Evolutionary conservation across 1,140 invertebrate genomes (phyloP).

Genomic region (Calephelis nemesis): DNA sequence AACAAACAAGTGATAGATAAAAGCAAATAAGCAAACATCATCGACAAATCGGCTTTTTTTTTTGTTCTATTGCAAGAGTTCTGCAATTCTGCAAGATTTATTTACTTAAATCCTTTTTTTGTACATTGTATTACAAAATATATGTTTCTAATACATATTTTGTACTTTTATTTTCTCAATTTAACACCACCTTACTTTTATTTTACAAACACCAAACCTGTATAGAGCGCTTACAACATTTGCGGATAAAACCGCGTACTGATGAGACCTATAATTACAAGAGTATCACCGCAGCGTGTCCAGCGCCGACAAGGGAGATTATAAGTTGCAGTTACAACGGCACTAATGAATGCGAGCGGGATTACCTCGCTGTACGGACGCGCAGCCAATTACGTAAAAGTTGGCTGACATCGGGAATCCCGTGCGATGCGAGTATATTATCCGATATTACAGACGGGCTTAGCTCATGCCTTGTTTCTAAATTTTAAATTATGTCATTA

Average conservation of each 20-base stretch:
- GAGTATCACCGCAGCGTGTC: not conserved
- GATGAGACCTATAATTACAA: too few species aligned
- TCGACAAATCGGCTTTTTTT: too few species aligned
- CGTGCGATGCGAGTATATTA: slow-evolving; percentile 42
- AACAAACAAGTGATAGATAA: too few species aligned
- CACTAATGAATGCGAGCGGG: slow-evolving; percentile 58
- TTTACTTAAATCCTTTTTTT: too few species aligned
- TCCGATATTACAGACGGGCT: slow-evolving; percentile 34
- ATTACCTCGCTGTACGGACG: slow-evolving; percentile 47
- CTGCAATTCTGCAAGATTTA: too few species aligned
- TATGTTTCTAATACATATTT: too few species aligned
- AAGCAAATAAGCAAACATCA: too few species aligned
- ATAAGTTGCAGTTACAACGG: slow-evolving; percentile 58
- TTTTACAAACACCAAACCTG: not conserved
- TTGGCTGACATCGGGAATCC: slow-evolving; percentile 58
- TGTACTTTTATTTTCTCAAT: not conserved
- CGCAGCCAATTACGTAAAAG: slow-evolving; percentile 60
- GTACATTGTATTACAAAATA: too few species aligned
- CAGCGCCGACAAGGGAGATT: slow-evolving; percentile 45
- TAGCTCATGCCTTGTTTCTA: slow-evolving; percentile 19
- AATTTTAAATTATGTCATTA: not conserved
- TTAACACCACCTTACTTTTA: not conserved
- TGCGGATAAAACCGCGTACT: too few species aligned
- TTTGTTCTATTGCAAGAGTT: too few species aligned
- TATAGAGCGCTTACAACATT: too few species aligned